Evolutionary conservation across 2,113 vertebrate species (phyloP), one percentile per base, ranked within the genome.

Genomic region (Prunella fulvescens): DNA sequence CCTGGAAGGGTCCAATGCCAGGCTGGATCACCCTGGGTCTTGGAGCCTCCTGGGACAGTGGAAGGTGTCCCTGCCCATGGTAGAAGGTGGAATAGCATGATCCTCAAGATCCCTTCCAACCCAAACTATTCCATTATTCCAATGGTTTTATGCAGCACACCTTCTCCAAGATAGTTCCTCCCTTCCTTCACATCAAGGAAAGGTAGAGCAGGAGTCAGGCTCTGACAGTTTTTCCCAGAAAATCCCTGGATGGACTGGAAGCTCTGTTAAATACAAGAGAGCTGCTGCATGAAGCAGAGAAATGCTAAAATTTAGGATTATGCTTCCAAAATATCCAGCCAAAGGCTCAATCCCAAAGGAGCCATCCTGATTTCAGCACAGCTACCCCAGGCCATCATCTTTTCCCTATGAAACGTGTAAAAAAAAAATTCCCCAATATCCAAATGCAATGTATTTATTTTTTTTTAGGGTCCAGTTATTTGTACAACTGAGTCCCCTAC

Each of bases 401-500:
- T 94, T 66, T 45, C 65, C 61, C 76, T 19, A 11, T 19, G 72
- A 91, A 76, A 81, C 12, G 19, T 28, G 62, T 17, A 35, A 9
- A 35, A 9, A 58, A 64, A 28, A 50, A 44, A 25, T 20, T 9
- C 58, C 40, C 37, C 79, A 44, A 48, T 60, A 88, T 24, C 94
- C 83, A 81, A 88, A 58, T 15, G 76, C 39, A 88, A 82, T 3
- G 53, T 92, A 28, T 86, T 96, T 96, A 71, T 71, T 62, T 77
- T 82, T 90, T 84, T 72, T 47, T 54, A 76, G 79, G 71, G 88
- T 88, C 64, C 72, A 57, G 72, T 45, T 96, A 81, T 96, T 97
- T 95, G 74, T 74, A 91, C 76, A 95, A 95, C 92, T 23, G 72
- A 96, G 94, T 95, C 93, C 92, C 90, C 93, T 90, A 26, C 94